Conservation (phyloP, 1,140 invertebrate species). For the Aphelinus atriplicis region DNA sequence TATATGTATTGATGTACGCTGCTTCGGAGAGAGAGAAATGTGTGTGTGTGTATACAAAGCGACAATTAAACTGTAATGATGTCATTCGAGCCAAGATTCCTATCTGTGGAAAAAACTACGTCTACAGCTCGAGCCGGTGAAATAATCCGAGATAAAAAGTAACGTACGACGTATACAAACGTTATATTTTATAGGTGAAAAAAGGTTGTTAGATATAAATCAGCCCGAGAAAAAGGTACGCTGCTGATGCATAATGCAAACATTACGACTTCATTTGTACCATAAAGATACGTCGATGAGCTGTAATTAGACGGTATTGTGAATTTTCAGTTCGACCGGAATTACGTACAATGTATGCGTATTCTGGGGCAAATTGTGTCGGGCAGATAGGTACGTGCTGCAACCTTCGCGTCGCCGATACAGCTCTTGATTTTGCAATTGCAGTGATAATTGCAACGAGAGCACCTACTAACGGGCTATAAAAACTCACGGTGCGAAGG, state of each 20-base stretch:
- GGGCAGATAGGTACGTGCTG: not conserved
- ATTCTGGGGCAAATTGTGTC: constrained; percentile 18
- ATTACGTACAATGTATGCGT: not conserved
- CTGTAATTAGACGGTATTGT: constrained; percentile 26
- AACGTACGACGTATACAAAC: not conserved
- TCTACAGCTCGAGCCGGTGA: not conserved
- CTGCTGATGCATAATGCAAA: not conserved
- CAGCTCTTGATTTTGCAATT: constrained; percentile 21
- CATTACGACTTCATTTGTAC: constrained; percentile 2
- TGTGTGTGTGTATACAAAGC: not conserved
- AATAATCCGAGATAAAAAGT: not conserved
- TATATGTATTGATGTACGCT: too few species aligned
- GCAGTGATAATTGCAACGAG: constrained; percentile 33
- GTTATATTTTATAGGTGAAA: not conserved
- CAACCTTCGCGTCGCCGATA: constrained; percentile 15
- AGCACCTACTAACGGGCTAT: constrained; percentile 15
- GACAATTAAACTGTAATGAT: constrained; percentile 5
- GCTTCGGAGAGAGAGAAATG: too few species aligned
- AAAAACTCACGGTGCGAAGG: constrained; percentile 20
- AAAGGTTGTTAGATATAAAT: constrained; percentile 18
- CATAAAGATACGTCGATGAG: constrained; percentile 6
- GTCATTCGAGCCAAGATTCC: not conserved
- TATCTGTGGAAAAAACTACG: not conserved
- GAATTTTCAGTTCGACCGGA: constrained; percentile 7
- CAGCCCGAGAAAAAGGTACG: not conserved